A percentile compares a stretch with the other conserved stretches of the same genome.
These are phyloP conservation scores for Pygoscelis antarcticus DNA, from an alignment of 2,113 vertebrate species.

Conservation along the genomic window DNA sequence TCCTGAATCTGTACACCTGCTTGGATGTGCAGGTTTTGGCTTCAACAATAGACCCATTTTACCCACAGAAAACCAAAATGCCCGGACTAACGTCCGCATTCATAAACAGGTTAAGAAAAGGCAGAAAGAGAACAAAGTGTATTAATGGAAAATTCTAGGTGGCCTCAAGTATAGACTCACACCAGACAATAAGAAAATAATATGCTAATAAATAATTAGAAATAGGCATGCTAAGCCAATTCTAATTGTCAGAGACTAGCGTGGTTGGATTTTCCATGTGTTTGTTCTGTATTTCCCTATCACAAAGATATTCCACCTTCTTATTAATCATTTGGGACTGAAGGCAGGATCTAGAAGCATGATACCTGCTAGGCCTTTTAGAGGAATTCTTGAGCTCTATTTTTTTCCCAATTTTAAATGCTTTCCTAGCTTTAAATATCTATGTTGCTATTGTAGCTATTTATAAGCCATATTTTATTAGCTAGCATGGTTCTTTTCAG, in stretches of 20 bases:
- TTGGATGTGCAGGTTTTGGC: background rate
- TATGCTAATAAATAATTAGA: background rate
- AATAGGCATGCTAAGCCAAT: background rate
- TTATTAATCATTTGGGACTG: background rate
- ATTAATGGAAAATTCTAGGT: background rate
- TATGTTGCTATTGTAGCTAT: rapidly evolving
- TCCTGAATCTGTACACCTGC: background rate
- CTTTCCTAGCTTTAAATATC: background rate
- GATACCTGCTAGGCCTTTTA: background rate
- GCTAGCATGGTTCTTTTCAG: background rate
- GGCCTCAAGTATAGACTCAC: background rate
- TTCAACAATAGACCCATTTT: background rate
- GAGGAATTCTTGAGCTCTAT: background rate
- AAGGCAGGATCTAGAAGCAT: background rate
- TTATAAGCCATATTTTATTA: background rate
- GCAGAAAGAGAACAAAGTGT: background rate
- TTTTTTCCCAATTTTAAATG: background rate
- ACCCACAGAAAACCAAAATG: background rate
- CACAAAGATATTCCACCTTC: background rate
- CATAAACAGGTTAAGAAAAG: background rate
- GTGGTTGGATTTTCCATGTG: background rate
- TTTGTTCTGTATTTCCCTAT: background rate
- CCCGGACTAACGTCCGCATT: background rate
- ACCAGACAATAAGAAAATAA: background rate
- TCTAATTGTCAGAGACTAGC: background rate